Base-by-base conservation (phyloP, 1,140 invertebrate species). In the Penaeus indicus region DNA sequence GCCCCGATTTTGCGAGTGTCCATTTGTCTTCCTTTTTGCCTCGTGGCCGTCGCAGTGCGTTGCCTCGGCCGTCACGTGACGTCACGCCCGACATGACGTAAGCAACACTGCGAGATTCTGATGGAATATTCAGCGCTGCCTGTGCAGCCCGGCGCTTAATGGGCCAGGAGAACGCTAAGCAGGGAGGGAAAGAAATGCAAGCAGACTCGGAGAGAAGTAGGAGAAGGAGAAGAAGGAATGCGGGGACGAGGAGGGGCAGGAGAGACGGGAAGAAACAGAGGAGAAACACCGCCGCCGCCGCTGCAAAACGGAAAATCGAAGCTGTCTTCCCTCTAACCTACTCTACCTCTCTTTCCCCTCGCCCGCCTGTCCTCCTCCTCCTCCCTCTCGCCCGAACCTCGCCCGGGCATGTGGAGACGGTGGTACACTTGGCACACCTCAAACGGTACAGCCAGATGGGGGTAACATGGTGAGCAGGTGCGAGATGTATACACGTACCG, bases 311-410 rank as follows among this genome's bases (percentile, higher is more conserved):
- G 67, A 72, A 72, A 32, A 72, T 32, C n/a, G 18, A 72, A 32
- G 32, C 67, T 72, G n/a, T 72, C 67, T 72, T 32, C 67, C 32
- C 67, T 32, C 67, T 16, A 11, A 72, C 67, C 18, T 32, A n/a
- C 32, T 32, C 67, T 32, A 25, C 16, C 67, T 72, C 32, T 32
- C 67, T 32, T 32, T 32, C 67, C 67, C 67, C n/a, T 25, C 67
- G 32, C 67, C 21, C 32, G n/a, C 19, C 32, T 32, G n/a, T 72
- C 67, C 67, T 72, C 67, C 67, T 69, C 67, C 67, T 21, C 16
- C 67, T 67, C 64, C 67, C 32, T 16, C 67, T 72, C 67, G 10
- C 32, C 67, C 67, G n/a, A 72, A n/a, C 67, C 67, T 72, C 67
- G 18, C 67, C n/a, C 67, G 67, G 54, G 54, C 54, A 54, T 54